Base-by-base conservation (phyloP, 2,797 vertebrate species). In the Acanthurus lineatus region DNA sequence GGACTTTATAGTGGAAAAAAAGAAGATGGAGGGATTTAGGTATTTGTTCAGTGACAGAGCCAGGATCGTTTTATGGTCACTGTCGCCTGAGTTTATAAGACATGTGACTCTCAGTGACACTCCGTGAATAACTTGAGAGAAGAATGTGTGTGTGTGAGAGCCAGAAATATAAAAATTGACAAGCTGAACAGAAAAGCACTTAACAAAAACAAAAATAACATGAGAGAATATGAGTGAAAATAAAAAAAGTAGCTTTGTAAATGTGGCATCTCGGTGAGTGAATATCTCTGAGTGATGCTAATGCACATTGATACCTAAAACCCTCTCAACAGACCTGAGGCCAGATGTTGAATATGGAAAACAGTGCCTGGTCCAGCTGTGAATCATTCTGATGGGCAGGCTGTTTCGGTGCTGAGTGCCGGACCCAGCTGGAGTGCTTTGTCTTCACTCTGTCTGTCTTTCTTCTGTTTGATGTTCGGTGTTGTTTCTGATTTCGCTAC, bases 261-360 rank as follows among this genome's bases (percentile, higher is more conserved):
- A 76, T 74, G 38, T 38, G 71, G 12, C 25, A 52, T 80, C 45
- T 70, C 10, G 54, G 38, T 52, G 54, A 67, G 73, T 60, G 54
- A 60, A 73, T 80, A 14, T 66, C 42, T 76, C 38, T 66, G 63
- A 81, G 56, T 80, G 76, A 74, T 72, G 10, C 52, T 88, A 82
- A 81, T 28, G 53, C 66, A 58, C 35, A 44, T 4, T 77, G 48
- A 73, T 80, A 79, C 80, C 45, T 57, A 57, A 44, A 84, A 74
- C 67, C 69, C 68, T 58, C 77, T 80, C 51, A 72, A 28, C 71
- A 76, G 73, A 73, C 62, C 45, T n/a, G 45, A 16, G 52, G 58
- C 84, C 88, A 92, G 83, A 91, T 90, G 88, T 79, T 85, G 59
- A 73, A 68, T 71, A 49, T 78, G 65, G 65, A 86, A 84, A 88